Evolutionary conservation across 1,140 invertebrate species (phyloP), one percentile per base, ranked within the genome.

Genomic region (Pseudobourletiella spinata): DNA sequence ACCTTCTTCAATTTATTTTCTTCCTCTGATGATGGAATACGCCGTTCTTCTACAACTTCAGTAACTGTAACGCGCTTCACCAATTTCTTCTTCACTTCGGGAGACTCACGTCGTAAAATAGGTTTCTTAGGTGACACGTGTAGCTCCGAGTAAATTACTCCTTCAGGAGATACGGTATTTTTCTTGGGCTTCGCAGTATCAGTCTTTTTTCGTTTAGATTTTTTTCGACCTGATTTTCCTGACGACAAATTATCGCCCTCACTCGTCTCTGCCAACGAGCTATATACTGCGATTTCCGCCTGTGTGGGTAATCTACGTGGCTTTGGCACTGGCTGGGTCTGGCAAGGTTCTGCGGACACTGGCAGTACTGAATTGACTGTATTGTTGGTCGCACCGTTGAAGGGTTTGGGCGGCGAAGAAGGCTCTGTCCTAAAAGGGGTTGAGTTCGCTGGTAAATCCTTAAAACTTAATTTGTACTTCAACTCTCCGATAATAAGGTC

Each of bases 1-100:
- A 24, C 16, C 16, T 24, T 11, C 22, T 52, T 20, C 26, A 29
- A 11, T 3, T 29, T 3, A 26, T 52, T 29, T 29, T 39, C 52
- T 29, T 50, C 59, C 16, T 61, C 59, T 2, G 57, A n/a, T 25
- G 42, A 15, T 50, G 28, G 46, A 24, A 51, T 61, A 29, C 26
- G 20, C 4, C 48, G 24, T 54, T 61, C 30, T 35, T 55, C 52
- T 3, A 55, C 52, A 3, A 35, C 39, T 24, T 55, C 52, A 11
- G 52, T 22, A 11, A 55, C 32, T 3, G 52, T 55, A 3, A 55
- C 52, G 30, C 25, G 16, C 39, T 55, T 55, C 29, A 20, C 18
- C 2, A 35, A 4, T 39, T 55, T 55, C 50, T 29, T 52, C 25
- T 35, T 55, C 11, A 35, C 18, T 8, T 35, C 28, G n/a, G 52